Evolutionary conservation across 2,113 vertebrate species (phyloP), one percentile per base, ranked within the genome.

Genomic region (Amazona vittata): DNA sequence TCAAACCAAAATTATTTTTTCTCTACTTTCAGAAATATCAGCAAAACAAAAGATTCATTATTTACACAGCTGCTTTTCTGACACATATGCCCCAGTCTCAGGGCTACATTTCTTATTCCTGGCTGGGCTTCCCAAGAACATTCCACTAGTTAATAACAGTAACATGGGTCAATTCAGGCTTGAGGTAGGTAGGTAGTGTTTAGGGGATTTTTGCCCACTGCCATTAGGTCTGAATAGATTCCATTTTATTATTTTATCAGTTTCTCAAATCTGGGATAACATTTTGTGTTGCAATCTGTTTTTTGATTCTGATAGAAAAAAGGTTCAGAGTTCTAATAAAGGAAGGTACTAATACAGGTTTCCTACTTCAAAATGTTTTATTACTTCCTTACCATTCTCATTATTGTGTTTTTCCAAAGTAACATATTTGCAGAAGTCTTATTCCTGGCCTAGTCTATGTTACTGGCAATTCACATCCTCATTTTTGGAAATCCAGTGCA

Each of bases 91-190:
- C 65, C 50, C 69, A 69, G 26, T 90, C 64, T 86, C 43, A 89
- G 19, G 35, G 57, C 83, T 95, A 57, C n/a, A 33, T 96, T 97
- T 95, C 83, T 95, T 95, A 94, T 95, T 97, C 28, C 83, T 96
- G 95, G 88, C 94, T 82, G 49, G 24, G 29, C 19, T 96, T 92
- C 70, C 80, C 47, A 5, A 71, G 80, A 90, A 96, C 83, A 96
- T 96, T 96, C 89, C 92, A 62, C 19, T 28, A 78, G 35, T 82
- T 94, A 92, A 94, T 52, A 95, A 65, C 65, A 94, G 95, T 84
- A 82, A 70, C 73, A 69, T 65, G 37, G 90, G 80, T 78, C 86
- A 75, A 18, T 76, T 96, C 69, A 87, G 90, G 62, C 35, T 86
- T 84, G 62, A 91, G 52, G 77, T 68, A 79, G 18, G 62, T 93